Conservation (phyloP, 2,797 vertebrate species). For the Oreochromis grahami region DNA sequence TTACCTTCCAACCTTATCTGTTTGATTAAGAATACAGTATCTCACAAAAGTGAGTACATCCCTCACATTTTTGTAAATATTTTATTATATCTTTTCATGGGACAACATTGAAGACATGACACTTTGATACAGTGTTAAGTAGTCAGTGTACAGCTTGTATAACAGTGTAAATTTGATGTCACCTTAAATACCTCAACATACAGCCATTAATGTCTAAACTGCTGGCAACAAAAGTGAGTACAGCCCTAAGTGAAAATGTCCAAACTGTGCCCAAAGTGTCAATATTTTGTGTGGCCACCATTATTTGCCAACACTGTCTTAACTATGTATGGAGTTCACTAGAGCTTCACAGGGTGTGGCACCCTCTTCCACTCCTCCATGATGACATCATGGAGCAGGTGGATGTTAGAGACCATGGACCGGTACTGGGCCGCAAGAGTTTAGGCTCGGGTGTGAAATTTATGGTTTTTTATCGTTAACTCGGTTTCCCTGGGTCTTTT, state of each 20-base stretch:
- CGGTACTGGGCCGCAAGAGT: too few species aligned
- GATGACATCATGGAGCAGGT: not conserved
- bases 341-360: not conserved
- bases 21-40: not conserved
- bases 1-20: not conserved
- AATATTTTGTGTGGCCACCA: not conserved
- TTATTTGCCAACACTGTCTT: not conserved
- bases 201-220: fast-evolving
- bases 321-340: not conserved
- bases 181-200: not conserved
- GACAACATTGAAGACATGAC: not conserved
- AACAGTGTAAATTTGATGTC: not conserved
- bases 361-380: not conserved
- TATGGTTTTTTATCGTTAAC: too few species aligned
- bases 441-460: too few species aligned
- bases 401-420: not conserved
- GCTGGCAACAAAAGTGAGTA: not conserved
- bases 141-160: fast-evolving
- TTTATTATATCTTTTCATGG: fast-evolving
- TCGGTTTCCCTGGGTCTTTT: too few species aligned
- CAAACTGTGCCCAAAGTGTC: not conserved
- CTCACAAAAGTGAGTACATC: not conserved
- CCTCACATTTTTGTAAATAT: fast-evolving
- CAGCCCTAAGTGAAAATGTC: fast-evolving
- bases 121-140: not conserved